Conservation (phyloP, 2,888 invertebrate species). For the Listrodromus nycthemerus region DNA sequence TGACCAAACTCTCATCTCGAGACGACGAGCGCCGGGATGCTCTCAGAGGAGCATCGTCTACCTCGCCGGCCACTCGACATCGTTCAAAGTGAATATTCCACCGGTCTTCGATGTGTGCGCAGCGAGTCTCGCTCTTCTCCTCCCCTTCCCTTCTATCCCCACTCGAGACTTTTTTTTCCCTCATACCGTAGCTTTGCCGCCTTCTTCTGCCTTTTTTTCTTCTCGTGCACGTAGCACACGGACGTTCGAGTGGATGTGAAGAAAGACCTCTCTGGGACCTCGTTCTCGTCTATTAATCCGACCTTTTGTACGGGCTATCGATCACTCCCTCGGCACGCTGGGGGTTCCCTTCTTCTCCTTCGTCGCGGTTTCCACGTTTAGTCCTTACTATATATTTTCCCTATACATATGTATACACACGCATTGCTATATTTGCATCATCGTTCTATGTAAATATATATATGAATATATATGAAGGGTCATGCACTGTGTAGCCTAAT, state of each 20-base stretch:
- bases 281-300: constrained; percentile 77
- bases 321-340: constrained; percentile 73
- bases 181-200: not conserved
- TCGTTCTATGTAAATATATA: constrained; percentile 15
- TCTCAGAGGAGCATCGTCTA: constrained; percentile 26
- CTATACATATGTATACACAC: not conserved
- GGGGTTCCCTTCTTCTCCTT: constrained; percentile 55
- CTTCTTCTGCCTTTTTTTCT: constrained; percentile 47
- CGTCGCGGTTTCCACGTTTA: constrained; percentile 43
- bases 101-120: constrained; percentile 59
- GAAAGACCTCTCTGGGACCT: constrained; percentile 59
- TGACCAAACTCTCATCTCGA: constrained; percentile 63
- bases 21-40: constrained; percentile 41
- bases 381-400: constrained; percentile 20
- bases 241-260: constrained; percentile 56
- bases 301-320: constrained; percentile 78
- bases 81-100: constrained; percentile 66
- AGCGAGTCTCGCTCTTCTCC: constrained; percentile 57
- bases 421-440: constrained; percentile 37
- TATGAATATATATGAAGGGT: too few relatives aligned
- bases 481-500: too few relatives aligned
- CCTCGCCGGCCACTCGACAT: constrained; percentile 64
- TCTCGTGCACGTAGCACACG: constrained; percentile 50
- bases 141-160: not conserved
- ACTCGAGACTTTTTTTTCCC: constrained; percentile 10